These are phyloP conservation scores for Heteromurus nitidus DNA, from an alignment of 2,888 invertebrate genomes.

Conservation along the genomic window DNA sequence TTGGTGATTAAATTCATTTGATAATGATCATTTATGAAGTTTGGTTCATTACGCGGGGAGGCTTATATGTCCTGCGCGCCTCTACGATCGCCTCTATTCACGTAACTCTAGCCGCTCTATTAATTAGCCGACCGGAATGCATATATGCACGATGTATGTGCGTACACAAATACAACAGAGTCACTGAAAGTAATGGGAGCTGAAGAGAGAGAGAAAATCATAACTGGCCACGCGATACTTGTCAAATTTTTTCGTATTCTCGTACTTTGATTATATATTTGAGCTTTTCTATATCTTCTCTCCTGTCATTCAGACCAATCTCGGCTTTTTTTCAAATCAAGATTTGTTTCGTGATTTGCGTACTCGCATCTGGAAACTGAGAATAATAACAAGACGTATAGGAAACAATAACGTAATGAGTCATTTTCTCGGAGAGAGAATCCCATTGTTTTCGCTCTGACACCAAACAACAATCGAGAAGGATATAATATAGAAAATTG, in stretches of 20 bases:
- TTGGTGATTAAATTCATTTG: conserved; percentile 36
- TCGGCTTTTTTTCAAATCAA: neutral
- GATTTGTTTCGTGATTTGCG: too few species aligned
- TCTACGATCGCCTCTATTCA: too few species aligned
- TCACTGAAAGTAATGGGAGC: conserved; percentile 10
- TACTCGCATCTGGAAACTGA: too few species aligned
- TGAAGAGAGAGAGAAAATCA: neutral
- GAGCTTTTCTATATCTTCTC: too few species aligned
- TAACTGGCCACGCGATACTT: conserved; percentile 56
- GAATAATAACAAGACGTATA: too few species aligned
- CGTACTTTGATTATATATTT: neutral
- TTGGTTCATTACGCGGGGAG: conserved; percentile 10
- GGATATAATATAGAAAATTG: too few species aligned
- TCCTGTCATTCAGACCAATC: neutral
- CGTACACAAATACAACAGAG: neutral
- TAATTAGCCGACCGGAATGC: conserved; percentile 44
- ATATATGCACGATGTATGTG: neutral
- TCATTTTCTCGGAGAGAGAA: conserved; percentile 48
- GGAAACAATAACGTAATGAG: conserved; percentile 46
- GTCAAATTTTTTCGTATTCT: conserved; percentile 28
- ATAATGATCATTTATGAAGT: conserved; percentile 27
- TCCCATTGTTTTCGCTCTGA: conserved; percentile 32
- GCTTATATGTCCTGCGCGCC: too few species aligned
- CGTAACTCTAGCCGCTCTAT: conserved; percentile 55
- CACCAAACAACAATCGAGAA: neutral